Conservation (phyloP, 2,888 invertebrate species). For the Pyrocoelia pectoralis region DNA sequence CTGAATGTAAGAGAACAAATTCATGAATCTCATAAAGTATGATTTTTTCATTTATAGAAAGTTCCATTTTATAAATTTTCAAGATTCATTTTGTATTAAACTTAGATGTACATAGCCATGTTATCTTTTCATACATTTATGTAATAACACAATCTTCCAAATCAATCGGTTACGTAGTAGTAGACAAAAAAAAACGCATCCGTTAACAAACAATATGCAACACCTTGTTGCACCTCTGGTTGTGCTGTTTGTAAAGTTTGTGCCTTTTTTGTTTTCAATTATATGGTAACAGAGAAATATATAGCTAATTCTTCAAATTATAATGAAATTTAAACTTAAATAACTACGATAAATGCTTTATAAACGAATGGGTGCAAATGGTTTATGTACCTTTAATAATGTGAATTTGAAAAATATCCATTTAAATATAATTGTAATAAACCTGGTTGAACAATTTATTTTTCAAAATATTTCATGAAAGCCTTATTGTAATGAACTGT, state of each 20-base stretch:
- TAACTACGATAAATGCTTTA: conserved; percentile 7
- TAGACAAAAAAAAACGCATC: not conserved
- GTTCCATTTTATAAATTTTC: conserved; percentile 8
- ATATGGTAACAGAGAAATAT: conserved; percentile 1
- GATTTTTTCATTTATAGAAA: not conserved
- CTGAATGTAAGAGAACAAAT: not conserved
- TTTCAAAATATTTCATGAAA: too few species aligned
- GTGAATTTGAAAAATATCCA: too few species aligned
- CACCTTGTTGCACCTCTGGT: conserved; percentile 8
- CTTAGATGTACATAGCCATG: not conserved
- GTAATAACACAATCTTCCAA: not conserved
- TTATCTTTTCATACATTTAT: not conserved
- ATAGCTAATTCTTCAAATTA: conserved; percentile 7
- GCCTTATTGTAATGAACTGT: too few species aligned
- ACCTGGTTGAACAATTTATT: too few species aligned
- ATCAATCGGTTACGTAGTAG: not conserved
- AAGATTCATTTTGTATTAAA: not conserved
- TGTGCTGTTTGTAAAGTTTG: conserved; percentile 16
- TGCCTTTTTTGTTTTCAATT: conserved; percentile 23
- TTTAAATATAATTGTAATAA: too few species aligned
- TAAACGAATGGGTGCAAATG: not conserved
- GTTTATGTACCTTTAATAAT: too few species aligned
- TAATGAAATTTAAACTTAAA: not conserved
- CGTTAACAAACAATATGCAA: conserved; percentile 7
- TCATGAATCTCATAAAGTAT: conserved; percentile 1